Evolutionary conservation across 2,113 vertebrate genomes (phyloP).

Genomic region (Peucedramus taeniatus): DNA sequence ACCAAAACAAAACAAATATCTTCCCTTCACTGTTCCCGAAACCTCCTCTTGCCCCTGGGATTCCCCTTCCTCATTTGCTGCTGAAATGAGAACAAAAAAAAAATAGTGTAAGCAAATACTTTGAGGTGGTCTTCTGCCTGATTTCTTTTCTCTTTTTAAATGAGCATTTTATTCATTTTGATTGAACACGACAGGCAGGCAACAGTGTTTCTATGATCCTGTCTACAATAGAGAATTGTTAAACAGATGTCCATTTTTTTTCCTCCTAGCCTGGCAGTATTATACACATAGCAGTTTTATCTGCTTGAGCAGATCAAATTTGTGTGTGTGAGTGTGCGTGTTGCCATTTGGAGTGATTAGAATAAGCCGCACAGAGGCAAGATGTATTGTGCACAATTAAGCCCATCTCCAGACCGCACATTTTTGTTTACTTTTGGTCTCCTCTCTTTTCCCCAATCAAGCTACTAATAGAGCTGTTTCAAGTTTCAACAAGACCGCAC

Average conservation of each 20-base stretch:
- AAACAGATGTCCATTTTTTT: constrained; percentile 57
- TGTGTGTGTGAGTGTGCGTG: constrained; percentile 4
- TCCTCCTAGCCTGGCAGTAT: constrained; percentile 15
- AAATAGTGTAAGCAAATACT: constrained; percentile 60
- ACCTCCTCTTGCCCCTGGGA: constrained; percentile 41
- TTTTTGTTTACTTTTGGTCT: constrained; percentile 69
- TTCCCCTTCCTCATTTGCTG: constrained; percentile 16
- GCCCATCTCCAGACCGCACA: constrained; percentile 61
- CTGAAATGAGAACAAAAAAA: constrained; percentile 33
- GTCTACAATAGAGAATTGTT: constrained; percentile 74
- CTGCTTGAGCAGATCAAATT: constrained; percentile 70
- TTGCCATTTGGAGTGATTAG: constrained; percentile 63
- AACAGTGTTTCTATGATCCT: constrained; percentile 43
- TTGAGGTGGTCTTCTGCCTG: background rate
- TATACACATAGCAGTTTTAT: constrained; percentile 70
- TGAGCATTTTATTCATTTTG: constrained; percentile 59
- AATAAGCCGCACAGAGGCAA: constrained; percentile 61
- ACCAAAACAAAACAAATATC: constrained; percentile 52
- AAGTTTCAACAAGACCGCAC: constrained; percentile 67
- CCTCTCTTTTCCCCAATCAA: constrained; percentile 63
- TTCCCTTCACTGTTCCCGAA: constrained; percentile 31
- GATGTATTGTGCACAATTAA: constrained; percentile 66
- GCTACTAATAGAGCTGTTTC: constrained; percentile 72
- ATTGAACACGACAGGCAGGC: constrained; percentile 67
- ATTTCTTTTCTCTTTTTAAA: background rate